Base-by-base conservation (phyloP, 2,113 vertebrate species). In the Phoenicopterus ruber region DNA sequence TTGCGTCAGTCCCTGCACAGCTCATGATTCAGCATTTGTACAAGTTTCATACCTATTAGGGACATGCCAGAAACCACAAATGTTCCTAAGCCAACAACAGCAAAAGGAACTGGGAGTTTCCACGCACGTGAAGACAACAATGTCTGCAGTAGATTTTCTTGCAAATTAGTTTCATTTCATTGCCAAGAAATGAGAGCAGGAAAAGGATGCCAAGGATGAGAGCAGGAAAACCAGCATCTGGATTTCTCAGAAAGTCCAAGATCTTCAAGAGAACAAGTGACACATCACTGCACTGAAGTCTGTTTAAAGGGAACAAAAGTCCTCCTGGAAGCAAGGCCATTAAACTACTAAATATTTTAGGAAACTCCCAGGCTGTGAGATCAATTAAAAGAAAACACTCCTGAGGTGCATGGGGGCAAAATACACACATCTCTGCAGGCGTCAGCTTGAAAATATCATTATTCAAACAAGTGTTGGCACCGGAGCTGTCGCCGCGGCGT, bases 61-160 rank as follows among this genome's bases (percentile, higher is more conserved):
- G 71, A 80, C 29, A 14, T 86, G 74, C 93, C 94, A 95, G 94
- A 91, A 97, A 96, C 91, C 87, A 82, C 96, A 91, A 82, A 55
- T 54, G 92, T 67, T 96, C 92, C 80, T n/a, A 40, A 88, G 79
- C 88, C 90, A 93, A 81, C 77, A 93, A 44, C 85, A 93, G 88
- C 90, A 93, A 59, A 79, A 96, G 77, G 80, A 95, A 62, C 83
- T 52, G 83, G 62, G 91, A 93, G 73, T 79, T 95, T 54, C 83
- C 50, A 46, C 38, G 66, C 74, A 52, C 93, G 46, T 6, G 12
- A 91, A 82, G 71, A 89, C 78, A 86, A 44, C 74, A 62, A 24
- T 24, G 38, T 82, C 81, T 90, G 86, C 81, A 80, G 46, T 58
- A 88, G 42, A 38, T 90, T 86, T 86, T 55, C 71, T 81, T 88